These are phyloP conservation scores for Ascaphus truei DNA, from an alignment of 2,113 vertebrate species.

Conservation along the genomic window DNA sequence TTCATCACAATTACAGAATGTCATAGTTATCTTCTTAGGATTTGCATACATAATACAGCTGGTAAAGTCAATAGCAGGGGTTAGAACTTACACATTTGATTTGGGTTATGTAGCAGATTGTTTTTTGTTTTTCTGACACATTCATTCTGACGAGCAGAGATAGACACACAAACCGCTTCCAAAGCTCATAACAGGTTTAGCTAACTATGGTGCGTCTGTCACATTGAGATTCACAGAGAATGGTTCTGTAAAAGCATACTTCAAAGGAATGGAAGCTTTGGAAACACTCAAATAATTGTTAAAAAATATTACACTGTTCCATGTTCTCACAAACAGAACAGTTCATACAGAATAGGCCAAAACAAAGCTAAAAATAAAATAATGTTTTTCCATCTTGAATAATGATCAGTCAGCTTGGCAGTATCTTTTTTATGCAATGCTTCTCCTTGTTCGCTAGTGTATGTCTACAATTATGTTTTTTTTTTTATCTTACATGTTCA, in stretches of 20 bases:
- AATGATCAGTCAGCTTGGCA: too few relatives aligned
- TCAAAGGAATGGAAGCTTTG: constrained; percentile 8
- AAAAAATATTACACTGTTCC: background rate
- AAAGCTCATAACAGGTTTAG: constrained; percentile 33
- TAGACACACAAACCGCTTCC: constrained; percentile 10
- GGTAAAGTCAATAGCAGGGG: background rate
- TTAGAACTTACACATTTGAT: background rate
- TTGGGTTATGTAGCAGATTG: background rate
- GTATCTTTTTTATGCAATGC: too few relatives aligned
- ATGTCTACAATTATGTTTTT: constrained; percentile 4
- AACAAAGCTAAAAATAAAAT: background rate
- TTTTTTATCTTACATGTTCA: constrained; percentile 40
- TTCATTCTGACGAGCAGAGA: constrained; percentile 8
- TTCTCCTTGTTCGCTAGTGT: too few relatives aligned
- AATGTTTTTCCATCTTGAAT: too few relatives aligned
- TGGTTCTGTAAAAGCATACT: constrained; percentile 19
- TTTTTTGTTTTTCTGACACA: constrained; percentile 26
- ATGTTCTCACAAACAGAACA: background rate
- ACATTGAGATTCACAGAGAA: constrained; percentile 20
- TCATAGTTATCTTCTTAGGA: background rate
- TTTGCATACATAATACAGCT: constrained; percentile 13
- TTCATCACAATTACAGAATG: background rate
- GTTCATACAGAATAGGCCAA: background rate
- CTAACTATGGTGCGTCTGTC: constrained; percentile 24
- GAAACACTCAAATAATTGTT: background rate